phyloP scores from a whole-genome alignment of 92 coral and sea anemone genomes.

The Diadumene lineata region DNA sequence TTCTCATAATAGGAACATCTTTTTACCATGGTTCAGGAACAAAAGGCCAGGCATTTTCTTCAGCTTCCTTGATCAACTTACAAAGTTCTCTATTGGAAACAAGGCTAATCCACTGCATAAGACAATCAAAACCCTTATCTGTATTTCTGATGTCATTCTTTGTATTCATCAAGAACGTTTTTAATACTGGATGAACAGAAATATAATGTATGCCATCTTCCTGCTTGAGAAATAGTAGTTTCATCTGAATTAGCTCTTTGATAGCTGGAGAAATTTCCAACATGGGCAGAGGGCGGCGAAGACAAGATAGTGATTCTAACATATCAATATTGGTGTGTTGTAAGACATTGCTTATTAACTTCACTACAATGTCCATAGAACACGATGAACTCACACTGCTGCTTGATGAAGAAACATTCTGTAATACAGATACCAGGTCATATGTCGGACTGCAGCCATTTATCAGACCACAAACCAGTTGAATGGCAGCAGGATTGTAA shows the following conservation, averaged over 20 bases:
- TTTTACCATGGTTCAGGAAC: constrained; percentile 95
- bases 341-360: constrained; percentile 5
- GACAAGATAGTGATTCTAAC: constrained; percentile 56
- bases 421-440: background rate
- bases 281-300: constrained; percentile 75
- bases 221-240: constrained; percentile 28
- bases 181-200: background rate
- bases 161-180: constrained; percentile 15
- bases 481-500: constrained; percentile 56
- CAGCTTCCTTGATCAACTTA: constrained; percentile 64
- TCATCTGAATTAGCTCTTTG: constrained; percentile 40
- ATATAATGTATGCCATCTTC: constrained; percentile 23
- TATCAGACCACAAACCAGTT: constrained; percentile 41
- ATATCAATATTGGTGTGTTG: constrained; percentile 9
- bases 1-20: no score
- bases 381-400: background rate
- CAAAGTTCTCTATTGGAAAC: constrained; percentile 58
- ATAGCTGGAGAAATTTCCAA: constrained; percentile 11
- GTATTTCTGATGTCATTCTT: no score
- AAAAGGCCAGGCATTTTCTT: constrained; percentile 88
- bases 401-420: constrained; percentile 1
- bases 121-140: constrained; percentile 60
- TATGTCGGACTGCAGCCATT: constrained; percentile 12
- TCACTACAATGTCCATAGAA: constrained; percentile 21
- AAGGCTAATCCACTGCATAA: constrained; percentile 66